These are phyloP conservation scores for Tinamus guttatus DNA, from an alignment of 2,113 vertebrate species.

Conservation along the genomic window DNA sequence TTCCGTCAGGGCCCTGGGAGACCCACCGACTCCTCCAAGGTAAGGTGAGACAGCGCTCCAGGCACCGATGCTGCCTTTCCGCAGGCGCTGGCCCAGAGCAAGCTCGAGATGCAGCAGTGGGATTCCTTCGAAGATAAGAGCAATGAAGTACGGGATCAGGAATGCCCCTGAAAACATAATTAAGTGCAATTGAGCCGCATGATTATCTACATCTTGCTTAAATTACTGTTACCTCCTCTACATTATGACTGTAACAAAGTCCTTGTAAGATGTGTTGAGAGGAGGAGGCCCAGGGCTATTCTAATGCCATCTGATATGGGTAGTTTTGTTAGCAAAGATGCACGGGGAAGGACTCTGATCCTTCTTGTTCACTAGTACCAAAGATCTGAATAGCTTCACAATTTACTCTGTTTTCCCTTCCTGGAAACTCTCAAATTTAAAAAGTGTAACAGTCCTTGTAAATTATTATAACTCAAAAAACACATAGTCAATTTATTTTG, in stretches of 20 bases:
- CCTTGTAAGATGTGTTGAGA: not conserved
- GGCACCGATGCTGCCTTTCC: slow-evolving; percentile 84
- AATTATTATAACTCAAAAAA: not conserved
- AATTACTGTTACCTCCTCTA: not conserved
- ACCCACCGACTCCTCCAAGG: slow-evolving; percentile 86
- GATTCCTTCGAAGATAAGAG: slow-evolving; percentile 88
- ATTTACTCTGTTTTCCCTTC: not conserved
- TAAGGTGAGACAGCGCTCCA: slow-evolving; percentile 88
- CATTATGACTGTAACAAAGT: not conserved
- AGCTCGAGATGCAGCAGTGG: slow-evolving; percentile 89
- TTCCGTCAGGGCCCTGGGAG: not conserved
- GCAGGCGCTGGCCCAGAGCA: slow-evolving; percentile 88
- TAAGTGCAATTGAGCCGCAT: not conserved
- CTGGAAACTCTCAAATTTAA: not conserved
- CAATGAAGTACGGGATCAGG: slow-evolving; percentile 89
- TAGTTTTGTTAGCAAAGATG: not conserved
- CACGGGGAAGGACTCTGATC: not conserved
- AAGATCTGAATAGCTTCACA: not conserved
- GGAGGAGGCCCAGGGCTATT: not conserved
- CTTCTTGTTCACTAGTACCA: not conserved
- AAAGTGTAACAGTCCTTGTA: not conserved
- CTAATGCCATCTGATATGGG: not conserved
- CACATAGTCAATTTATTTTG: not conserved
- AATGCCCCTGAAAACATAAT: slow-evolving; percentile 84
- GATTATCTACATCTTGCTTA: not conserved